Percentiles rank a stretch among this genome's conserved stretches.
These are phyloP conservation scores for Standfussiana lucernea DNA, from an alignment of 2,888 invertebrate species.

Conservation along the genomic window DNA sequence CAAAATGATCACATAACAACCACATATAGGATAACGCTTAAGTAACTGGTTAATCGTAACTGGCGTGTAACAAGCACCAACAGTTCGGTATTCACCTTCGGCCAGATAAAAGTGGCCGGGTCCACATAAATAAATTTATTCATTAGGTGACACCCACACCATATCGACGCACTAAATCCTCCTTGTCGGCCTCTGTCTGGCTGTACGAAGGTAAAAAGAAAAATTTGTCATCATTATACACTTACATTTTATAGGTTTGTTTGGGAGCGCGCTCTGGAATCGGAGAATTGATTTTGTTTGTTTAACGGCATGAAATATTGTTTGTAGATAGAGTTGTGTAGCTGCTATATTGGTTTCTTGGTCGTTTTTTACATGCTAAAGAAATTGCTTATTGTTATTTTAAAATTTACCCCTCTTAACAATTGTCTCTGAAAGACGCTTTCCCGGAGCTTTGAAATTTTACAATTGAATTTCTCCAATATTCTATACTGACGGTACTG, in stretches of 20 bases:
- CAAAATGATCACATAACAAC: conserved; percentile 52
- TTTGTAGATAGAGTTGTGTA: conserved; percentile 9
- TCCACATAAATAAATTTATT: conserved; percentile 89
- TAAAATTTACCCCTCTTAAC: neutral
- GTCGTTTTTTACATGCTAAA: neutral
- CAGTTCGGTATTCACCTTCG: conserved; percentile 78
- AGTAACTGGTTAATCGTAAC: conserved; percentile 70
- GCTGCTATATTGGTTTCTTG: conserved; percentile 10
- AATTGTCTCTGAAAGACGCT: neutral
- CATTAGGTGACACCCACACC: conserved; percentile 90
- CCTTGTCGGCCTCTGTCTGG: conserved; percentile 85
- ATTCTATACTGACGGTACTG: neutral
- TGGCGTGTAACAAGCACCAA: conserved; percentile 67
- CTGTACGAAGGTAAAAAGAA: conserved; percentile 79
- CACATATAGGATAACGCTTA: conserved; percentile 53
- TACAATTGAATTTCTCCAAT: too few species aligned
- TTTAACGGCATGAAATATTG: conserved; percentile 34
- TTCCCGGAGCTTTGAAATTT: neutral
- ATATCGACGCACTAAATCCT: conserved; percentile 89
- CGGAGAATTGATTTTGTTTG: conserved; percentile 46
- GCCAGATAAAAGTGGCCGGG: conserved; percentile 84
- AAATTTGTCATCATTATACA: conserved; percentile 63
- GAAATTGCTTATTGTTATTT: neutral
- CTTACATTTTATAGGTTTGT: conserved; percentile 60
- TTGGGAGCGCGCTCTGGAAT: conserved; percentile 35